Evolutionary conservation across 1,140 invertebrate species (phyloP).

Genomic region (Parasteatoda tepidariorum): DNA sequence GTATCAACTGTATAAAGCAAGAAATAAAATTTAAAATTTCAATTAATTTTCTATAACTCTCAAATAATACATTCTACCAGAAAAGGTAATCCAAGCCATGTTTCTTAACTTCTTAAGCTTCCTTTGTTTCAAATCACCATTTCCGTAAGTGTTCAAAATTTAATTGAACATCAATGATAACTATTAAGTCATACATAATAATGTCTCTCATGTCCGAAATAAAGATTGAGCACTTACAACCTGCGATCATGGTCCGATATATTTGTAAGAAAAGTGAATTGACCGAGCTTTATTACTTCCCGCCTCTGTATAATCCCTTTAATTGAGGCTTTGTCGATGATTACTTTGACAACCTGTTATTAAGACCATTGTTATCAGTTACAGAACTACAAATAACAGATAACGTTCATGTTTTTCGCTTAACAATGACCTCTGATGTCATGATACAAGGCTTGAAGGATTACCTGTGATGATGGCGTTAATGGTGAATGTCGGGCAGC

Average conservation of each 20-base stretch:
- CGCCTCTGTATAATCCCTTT: background rate
- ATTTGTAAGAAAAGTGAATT: background rate
- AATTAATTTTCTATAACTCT: too few relatives aligned
- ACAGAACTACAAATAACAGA: conserved; percentile 7
- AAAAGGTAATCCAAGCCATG: too few relatives aligned
- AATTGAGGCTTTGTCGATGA: conserved; percentile 37
- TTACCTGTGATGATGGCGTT: conserved; percentile 33
- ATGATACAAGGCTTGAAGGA: conserved; percentile 14
- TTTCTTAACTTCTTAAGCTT: too few relatives aligned
- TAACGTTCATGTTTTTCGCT: conserved; percentile 22
- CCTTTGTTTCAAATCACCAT: too few relatives aligned
- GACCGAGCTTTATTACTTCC: background rate
- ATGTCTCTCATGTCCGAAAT: background rate
- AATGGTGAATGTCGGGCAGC: conserved; percentile 13
- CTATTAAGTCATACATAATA: background rate
- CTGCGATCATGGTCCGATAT: background rate
- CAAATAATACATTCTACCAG: too few relatives aligned
- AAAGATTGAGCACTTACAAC: background rate
- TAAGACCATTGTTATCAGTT: conserved; percentile 32
- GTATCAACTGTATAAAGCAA: too few relatives aligned
- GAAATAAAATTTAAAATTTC: too few relatives aligned
- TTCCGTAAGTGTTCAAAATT: too few relatives aligned
- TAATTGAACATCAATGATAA: background rate
- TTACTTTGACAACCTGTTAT: conserved; percentile 35
- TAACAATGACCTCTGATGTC: conserved; percentile 34